Base-by-base conservation (phyloP, 2,797 vertebrate species). In the Agapornis canus region DNA sequence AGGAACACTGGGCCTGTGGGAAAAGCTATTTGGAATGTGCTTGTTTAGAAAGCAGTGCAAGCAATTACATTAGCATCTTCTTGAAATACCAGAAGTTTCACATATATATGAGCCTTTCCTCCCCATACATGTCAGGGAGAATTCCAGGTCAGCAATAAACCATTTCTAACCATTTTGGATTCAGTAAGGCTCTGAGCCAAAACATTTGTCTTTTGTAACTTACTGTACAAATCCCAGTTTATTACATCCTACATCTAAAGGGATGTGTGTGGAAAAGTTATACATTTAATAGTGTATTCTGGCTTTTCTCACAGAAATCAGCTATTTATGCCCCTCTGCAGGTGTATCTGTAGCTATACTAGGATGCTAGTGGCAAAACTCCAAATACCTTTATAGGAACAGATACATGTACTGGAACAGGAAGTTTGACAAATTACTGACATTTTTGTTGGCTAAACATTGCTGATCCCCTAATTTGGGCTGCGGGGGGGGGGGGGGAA, bases 81-180 rank as follows among this genome's bases (percentile, higher is more conserved):
- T 81, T 86, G 89, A 97, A 96, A 92, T 73, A 94, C 70, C 81
- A 66, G 47, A 92, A 94, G 73, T 92, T 94, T 95, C 92, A 92
- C 26, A 51, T 76, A 72, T 21, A 83, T 35, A 65, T 56, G 48
- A 81, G 82, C 65, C 61, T 91, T 88, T 76, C 69, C 48, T 92
- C 65, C 59, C 45, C 11, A 31, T 63, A 57, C 26, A 27, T 29
- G 64, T 78, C 82, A 79, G 94, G 79, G 73, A 86, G 83, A 90
- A 79, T 66, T 86, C 80, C 68, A 92, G 59, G 77, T 69, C 31
- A 92, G 69, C 72, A 91, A 23, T 25, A 72, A 81, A 39, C n/a
- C 11, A 16, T 77, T 90, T 79, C 39, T 72, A 94, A 81, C 40
- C 21, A 54, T 75, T 71, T 78, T 2, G 2, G 47, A 86, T 88